Percentiles rank a stretch among this genome's conserved stretches.
Conservation (phyloP, 2,888 invertebrate genomes). For the Platycheirus rosarum region DNA sequence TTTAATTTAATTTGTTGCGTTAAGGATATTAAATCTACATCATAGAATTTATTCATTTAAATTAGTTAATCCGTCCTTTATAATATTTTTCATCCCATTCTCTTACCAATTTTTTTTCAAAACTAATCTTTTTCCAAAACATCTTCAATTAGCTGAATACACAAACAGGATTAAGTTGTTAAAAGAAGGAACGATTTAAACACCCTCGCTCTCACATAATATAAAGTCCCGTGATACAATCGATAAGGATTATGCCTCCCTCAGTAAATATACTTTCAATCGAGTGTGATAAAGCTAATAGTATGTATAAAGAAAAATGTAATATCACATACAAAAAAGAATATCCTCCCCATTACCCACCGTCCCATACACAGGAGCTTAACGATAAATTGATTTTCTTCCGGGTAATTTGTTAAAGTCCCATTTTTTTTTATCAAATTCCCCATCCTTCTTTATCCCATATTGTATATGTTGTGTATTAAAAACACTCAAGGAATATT, state of each 20-base stretch:
- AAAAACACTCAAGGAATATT: neutral
- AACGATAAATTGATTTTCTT: constrained; percentile 72
- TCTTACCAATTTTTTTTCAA: too few relatives aligned
- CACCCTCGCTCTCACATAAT: constrained; percentile 12
- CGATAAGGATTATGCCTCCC: constrained; percentile 50
- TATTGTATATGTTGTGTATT: neutral
- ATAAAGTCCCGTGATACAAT: constrained; percentile 24
- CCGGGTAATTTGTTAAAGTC: constrained; percentile 66
- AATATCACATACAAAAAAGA: constrained; percentile 13
- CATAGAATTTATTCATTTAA: too few relatives aligned
- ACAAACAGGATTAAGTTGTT: constrained; percentile 49
- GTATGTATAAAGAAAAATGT: constrained; percentile 30
- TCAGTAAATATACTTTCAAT: constrained; percentile 49
- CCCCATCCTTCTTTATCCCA: neutral
- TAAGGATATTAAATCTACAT: too few relatives aligned
- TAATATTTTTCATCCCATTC: too few relatives aligned
- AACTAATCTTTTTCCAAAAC: neutral
- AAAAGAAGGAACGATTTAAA: constrained; percentile 6
- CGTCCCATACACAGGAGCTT: constrained; percentile 39
- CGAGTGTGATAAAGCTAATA: constrained; percentile 55
- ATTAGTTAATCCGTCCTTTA: too few relatives aligned
- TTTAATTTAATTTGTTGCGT: too few relatives aligned
- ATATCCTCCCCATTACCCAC: constrained; percentile 4
- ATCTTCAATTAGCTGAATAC: constrained; percentile 37
- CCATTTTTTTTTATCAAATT: neutral